phyloP scores from a whole-genome alignment of 2,888 invertebrate species.

The Ceraclea dissimilis region DNA sequence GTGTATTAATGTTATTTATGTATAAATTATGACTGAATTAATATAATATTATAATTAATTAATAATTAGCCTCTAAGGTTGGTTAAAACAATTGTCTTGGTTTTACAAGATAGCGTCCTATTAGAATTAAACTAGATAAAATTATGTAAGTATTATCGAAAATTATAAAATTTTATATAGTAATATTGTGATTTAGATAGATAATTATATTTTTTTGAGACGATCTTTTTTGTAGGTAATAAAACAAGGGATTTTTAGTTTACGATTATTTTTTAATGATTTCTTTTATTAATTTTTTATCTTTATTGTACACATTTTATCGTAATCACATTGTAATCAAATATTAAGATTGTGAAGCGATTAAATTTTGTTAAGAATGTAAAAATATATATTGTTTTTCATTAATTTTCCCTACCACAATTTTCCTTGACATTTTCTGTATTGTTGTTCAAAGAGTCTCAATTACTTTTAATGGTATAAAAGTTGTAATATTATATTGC shows the following conservation, averaged over 20 bases:
- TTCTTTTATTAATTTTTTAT: background rate
- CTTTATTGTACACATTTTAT: background rate
- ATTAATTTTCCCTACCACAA: too few relatives aligned
- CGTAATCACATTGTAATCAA: slow-evolving; percentile 11
- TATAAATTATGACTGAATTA: slow-evolving; percentile 15
- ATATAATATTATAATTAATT: slow-evolving; percentile 19
- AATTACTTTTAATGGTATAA: too few relatives aligned
- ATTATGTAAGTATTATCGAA: too few relatives aligned
- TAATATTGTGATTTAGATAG: too few relatives aligned
- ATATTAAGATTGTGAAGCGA: slow-evolving; percentile 11
- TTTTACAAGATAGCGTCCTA: slow-evolving; percentile 27
- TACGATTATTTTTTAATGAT: too few relatives aligned
- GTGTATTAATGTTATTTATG: too few relatives aligned
- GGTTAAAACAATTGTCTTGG: slow-evolving; percentile 24
- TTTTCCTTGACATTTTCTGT: too few relatives aligned
- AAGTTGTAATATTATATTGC: too few relatives aligned
- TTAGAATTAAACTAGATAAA: background rate
- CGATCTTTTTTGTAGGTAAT: too few relatives aligned
- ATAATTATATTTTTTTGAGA: background rate
- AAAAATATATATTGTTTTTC: too few relatives aligned
- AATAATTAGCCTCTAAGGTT: slow-evolving; percentile 19
- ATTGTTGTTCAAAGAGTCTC: too few relatives aligned
- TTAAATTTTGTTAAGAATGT: slow-evolving; percentile 10
- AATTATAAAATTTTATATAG: background rate
- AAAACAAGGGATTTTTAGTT: too few relatives aligned